These are phyloP conservation scores for Stegodyphus mimosarum DNA, from an alignment of 1,140 invertebrate genomes.

Conservation along the genomic window DNA sequence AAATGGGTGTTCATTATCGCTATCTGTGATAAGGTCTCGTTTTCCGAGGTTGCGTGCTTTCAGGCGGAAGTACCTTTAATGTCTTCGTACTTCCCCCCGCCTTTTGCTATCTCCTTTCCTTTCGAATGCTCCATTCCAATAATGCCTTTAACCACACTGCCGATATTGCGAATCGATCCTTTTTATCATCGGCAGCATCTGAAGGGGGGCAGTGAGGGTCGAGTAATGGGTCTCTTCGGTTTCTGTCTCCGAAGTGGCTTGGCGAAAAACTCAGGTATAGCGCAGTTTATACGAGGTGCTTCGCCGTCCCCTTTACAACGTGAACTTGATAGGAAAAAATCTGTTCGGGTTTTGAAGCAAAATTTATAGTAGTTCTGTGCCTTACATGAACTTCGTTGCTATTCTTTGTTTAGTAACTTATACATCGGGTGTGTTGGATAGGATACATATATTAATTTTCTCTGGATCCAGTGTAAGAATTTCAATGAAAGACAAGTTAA, in stretches of 20 bases:
- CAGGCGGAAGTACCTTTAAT: conserved; percentile 40
- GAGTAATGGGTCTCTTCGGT: conserved; percentile 22
- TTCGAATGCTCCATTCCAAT: conserved; percentile 28
- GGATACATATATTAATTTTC: too few relatives aligned
- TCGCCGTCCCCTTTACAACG: too few relatives aligned
- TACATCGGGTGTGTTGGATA: too few relatives aligned
- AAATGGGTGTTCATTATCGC: conserved; percentile 49
- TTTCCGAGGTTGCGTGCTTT: conserved; percentile 33
- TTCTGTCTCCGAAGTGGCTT: neutral
- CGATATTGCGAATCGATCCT: conserved; percentile 37
- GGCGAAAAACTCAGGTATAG: too few relatives aligned
- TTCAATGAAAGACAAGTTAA: too few relatives aligned
- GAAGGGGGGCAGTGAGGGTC: conserved; percentile 1
- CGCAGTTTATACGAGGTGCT: too few relatives aligned
- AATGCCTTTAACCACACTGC: conserved; percentile 42
- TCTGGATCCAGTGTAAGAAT: too few relatives aligned
- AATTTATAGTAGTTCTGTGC: too few relatives aligned
- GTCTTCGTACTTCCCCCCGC: conserved; percentile 3
- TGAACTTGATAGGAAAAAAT: too few relatives aligned
- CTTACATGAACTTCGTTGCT: too few relatives aligned
- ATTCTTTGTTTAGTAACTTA: too few relatives aligned
- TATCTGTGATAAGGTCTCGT: conserved; percentile 29
- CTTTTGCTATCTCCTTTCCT: conserved; percentile 21
- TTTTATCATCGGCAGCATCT: conserved; percentile 31
- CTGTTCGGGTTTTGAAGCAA: too few relatives aligned